Percentiles rank a stretch among this genome's conserved stretches.
These are phyloP conservation scores for Clamator glandarius DNA, from an alignment of 2,797 vertebrate species.

Conservation along the genomic window DNA sequence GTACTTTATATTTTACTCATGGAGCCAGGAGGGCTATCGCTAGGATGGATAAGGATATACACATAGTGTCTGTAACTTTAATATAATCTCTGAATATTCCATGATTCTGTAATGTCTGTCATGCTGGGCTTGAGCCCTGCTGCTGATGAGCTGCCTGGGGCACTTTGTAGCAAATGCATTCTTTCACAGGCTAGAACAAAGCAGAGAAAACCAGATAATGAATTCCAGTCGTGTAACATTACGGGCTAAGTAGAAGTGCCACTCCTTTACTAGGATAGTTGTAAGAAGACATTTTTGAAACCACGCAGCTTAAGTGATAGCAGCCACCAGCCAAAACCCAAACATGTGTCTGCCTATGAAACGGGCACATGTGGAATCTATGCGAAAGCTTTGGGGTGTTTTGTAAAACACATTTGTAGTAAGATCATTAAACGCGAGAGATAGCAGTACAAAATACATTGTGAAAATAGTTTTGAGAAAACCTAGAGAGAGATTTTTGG, in stretches of 20 bases:
- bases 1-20: background rate
- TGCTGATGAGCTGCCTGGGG: conserved; percentile 26
- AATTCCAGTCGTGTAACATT: conserved; percentile 8
- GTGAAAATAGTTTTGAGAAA: background rate
- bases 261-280: background rate
- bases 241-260: conserved; percentile 10
- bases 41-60: background rate
- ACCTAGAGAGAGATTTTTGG: background rate
- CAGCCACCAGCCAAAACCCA: conserved; percentile 8
- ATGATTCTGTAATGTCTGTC: background rate
- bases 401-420: background rate
- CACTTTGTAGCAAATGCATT: conserved; percentile 9
- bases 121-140: background rate
- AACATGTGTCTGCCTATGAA: background rate
- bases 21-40: conserved; percentile 8
- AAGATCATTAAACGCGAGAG: background rate
- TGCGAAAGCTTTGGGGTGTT: background rate
- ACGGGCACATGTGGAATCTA: background rate
- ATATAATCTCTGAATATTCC: background rate
- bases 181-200: conserved; percentile 36
- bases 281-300: conserved; percentile 25
- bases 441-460: background rate
- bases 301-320: background rate
- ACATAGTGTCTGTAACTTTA: background rate
- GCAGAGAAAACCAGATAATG: conserved; percentile 33